Evolutionary conservation across 2,888 invertebrate genomes (phyloP).

Genomic region (Melanotus villosus): DNA sequence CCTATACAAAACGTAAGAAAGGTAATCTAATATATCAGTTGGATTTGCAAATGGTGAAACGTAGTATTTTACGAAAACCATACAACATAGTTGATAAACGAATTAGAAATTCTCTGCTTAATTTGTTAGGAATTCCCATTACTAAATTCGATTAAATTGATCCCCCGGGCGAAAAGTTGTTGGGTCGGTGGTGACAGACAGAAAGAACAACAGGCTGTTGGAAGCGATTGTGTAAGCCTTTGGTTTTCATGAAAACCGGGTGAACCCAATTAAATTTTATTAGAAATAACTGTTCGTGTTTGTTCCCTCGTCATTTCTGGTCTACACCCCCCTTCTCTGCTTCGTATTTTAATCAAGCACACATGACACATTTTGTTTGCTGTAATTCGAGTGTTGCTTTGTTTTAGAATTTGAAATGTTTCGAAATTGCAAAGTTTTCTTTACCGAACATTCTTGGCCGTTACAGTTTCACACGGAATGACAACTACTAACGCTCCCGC

Average conservation of each 20-base stretch:
- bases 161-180: slow-evolving; percentile 28
- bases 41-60: no score
- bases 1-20: no score
- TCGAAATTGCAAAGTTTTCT: slow-evolving; percentile 9
- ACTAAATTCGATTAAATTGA: slow-evolving; percentile 27
- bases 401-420: slow-evolving; percentile 2
- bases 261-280: slow-evolving; percentile 43
- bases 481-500: slow-evolving; percentile 23
- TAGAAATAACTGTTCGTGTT: slow-evolving; percentile 40
- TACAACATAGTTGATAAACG: no score
- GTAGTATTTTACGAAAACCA: no score
- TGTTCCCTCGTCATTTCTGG: slow-evolving; percentile 34
- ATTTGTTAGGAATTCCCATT: slow-evolving; percentile 33
- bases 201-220: slow-evolving; percentile 35
- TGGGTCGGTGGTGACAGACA: slow-evolving; percentile 23
- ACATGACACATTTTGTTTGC: slow-evolving; percentile 31
- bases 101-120: slow-evolving; percentile 14
- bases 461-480: slow-evolving; percentile 1
- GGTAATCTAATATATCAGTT: no score
- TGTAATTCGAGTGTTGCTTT: slow-evolving; percentile 26
- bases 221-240: slow-evolving; percentile 33
- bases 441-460: slow-evolving; percentile 14
- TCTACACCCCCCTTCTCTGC: slow-evolving; percentile 11
- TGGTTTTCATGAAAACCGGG: slow-evolving; percentile 39
- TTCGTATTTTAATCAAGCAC: slow-evolving; percentile 38